Conservation (phyloP, 2,888 invertebrate species). For the Notocelia uddmanniana region DNA sequence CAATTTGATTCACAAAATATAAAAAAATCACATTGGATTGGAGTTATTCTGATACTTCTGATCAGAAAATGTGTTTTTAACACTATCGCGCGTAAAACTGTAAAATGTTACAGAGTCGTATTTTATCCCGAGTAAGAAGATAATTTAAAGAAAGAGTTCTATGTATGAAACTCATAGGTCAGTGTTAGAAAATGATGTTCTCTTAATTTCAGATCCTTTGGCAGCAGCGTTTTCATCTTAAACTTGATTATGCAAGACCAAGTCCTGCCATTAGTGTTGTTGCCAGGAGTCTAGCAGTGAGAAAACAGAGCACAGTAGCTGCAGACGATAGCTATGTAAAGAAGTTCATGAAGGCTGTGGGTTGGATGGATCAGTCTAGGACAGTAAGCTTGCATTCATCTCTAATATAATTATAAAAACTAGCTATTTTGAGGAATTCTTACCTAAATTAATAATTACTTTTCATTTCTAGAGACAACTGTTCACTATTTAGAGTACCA, state of each 20-base stretch:
- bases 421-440: not conserved
- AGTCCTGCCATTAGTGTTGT: slow-evolving; percentile 53
- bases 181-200: not conserved
- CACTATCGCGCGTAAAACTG: not conserved
- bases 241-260: slow-evolving; percentile 60
- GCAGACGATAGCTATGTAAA: slow-evolving; percentile 83
- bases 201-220: slow-evolving; percentile 55
- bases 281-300: slow-evolving; percentile 48
- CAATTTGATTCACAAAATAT: slow-evolving; percentile 8
- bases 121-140: slow-evolving; percentile 57
- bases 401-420: not conserved
- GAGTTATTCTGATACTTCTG: slow-evolving; percentile 14
- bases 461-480: too few species aligned
- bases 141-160: not conserved
- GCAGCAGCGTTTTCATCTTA: slow-evolving; percentile 52
- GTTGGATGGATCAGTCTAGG: slow-evolving; percentile 85
- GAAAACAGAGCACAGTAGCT: slow-evolving; percentile 67
- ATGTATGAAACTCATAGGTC: not conserved
- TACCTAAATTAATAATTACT: too few species aligned
- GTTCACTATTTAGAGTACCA: too few species aligned
- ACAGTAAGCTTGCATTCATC: slow-evolving; percentile 69
- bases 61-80: slow-evolving; percentile 30
- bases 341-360: slow-evolving; percentile 86
- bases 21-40: not conserved
- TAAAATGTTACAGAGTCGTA: slow-evolving; percentile 57